phyloP scores from a whole-genome alignment of 2,888 invertebrate genomes.

The Taphrorychus bicolor region DNA sequence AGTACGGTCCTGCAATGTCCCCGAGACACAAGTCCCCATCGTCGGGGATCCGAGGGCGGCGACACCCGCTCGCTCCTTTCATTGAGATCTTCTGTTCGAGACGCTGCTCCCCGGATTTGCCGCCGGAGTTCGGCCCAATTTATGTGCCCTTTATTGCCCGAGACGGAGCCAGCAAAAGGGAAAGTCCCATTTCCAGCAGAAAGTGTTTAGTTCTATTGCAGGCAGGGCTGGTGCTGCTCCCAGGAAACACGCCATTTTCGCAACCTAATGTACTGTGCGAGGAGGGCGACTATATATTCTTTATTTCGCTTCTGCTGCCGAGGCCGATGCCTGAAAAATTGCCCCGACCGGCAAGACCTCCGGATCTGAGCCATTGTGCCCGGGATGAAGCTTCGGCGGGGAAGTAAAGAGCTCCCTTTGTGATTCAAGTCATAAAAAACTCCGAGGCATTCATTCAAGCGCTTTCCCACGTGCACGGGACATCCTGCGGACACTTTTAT shows the following conservation, averaged over 20 bases:
- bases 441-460: slow-evolving; percentile 12
- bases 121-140: slow-evolving; percentile 33
- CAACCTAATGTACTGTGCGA: neutral
- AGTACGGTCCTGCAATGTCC: slow-evolving; percentile 13
- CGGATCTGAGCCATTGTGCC: neutral
- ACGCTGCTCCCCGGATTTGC: slow-evolving; percentile 27
- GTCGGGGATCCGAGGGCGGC: slow-evolving; percentile 19
- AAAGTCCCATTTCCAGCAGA: slow-evolving; percentile 31
- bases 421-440: neutral
- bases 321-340: too few species aligned
- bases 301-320: neutral
- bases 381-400: neutral
- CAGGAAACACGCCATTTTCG: neutral
- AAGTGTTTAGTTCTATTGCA: slow-evolving; percentile 24
- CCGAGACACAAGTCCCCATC: slow-evolving; percentile 20
- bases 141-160: slow-evolving; percentile 39
- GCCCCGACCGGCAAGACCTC: neutral
- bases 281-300: too few species aligned
- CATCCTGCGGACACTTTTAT: slow-evolving; percentile 25
- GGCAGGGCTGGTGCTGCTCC: slow-evolving; percentile 19
- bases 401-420: neutral
- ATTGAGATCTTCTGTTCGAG: slow-evolving; percentile 38
- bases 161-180: slow-evolving; percentile 29
- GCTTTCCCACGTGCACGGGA: slow-evolving; percentile 33
- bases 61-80: slow-evolving; percentile 37